Evolutionary conservation across 1,140 invertebrate genomes (phyloP).

Genomic region (Scaptomyza montana): DNA sequence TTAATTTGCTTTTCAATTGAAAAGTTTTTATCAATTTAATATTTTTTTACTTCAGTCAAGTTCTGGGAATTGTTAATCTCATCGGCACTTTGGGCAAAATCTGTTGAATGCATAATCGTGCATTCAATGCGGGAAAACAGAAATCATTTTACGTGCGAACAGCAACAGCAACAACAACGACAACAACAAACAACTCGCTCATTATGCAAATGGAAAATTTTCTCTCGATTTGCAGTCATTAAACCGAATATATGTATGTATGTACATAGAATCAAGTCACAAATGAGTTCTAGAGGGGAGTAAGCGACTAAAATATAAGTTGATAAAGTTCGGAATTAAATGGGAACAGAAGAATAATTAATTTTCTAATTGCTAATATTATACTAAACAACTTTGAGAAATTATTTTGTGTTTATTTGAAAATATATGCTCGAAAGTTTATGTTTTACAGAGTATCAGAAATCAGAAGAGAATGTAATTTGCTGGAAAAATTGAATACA

Average conservation of each 20-base stretch:
- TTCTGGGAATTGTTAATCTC: constrained; percentile 3
- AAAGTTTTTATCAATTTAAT: background rate
- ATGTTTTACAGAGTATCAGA: constrained; percentile 9
- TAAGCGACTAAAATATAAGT: background rate
- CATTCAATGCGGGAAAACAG: constrained; percentile 1
- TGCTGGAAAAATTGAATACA: constrained; percentile 72
- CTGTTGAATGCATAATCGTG: constrained; percentile 25
- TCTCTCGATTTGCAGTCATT: constrained; percentile 40
- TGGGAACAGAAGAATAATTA: too few relatives aligned
- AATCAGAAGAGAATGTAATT: constrained; percentile 53
- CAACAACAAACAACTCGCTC: constrained; percentile 11
- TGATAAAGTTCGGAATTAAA: background rate
- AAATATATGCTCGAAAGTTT: background rate
- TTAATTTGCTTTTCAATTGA: background rate
- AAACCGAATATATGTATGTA: constrained; percentile 14
- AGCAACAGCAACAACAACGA: background rate
- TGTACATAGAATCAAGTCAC: background rate
- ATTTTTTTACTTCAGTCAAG: background rate
- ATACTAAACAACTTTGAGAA: too few relatives aligned
- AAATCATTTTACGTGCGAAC: constrained; percentile 8
- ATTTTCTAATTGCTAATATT: too few relatives aligned
- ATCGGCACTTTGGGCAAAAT: background rate
- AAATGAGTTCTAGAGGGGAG: background rate
- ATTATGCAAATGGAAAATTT: constrained; percentile 49
- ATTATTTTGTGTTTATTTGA: too few relatives aligned